phyloP scores from a whole-genome alignment of 1,140 invertebrate genomes.

The Drosophila kurseongensis region DNA sequence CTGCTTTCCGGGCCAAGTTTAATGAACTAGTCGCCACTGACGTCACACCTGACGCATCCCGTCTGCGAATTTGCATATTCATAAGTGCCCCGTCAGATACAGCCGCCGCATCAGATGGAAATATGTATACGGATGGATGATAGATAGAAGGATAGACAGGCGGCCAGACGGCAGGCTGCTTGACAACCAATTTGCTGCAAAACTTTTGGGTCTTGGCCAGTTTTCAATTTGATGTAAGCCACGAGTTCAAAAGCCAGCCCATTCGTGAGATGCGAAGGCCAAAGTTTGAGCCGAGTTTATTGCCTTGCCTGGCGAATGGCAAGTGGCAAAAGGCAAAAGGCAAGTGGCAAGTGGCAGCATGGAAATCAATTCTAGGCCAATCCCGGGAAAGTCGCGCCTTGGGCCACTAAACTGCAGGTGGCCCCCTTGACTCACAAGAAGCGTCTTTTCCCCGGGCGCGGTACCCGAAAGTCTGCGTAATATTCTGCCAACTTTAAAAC shows the following conservation, averaged over 20 bases:
- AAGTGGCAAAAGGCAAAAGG: slow-evolving; percentile 13
- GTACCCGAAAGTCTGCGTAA: slow-evolving; percentile 27
- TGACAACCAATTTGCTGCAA: slow-evolving; percentile 53
- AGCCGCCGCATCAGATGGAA: slow-evolving; percentile 14
- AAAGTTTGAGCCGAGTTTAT: slow-evolving; percentile 44
- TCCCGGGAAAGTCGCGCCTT: slow-evolving; percentile 21
- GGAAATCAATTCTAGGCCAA: slow-evolving; percentile 38
- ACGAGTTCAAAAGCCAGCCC: slow-evolving; percentile 9
- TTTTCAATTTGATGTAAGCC: slow-evolving; percentile 59
- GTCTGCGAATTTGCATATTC: slow-evolving; percentile 70
- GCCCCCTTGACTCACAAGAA: not conserved
- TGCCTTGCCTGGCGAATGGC: slow-evolving; percentile 8
- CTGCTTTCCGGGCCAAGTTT: slow-evolving; percentile 38
- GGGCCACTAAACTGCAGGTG: slow-evolving; percentile 14
- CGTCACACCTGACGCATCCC: slow-evolving; percentile 63
- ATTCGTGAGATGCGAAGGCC: not conserved
- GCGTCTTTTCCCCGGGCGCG: not conserved
- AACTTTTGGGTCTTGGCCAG: slow-evolving; percentile 50
- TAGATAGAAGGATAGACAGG: slow-evolving; percentile 1
- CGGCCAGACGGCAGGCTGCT: slow-evolving; percentile 17
- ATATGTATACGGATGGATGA: not conserved
- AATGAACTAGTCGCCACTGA: slow-evolving; percentile 57
- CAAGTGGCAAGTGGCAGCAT: slow-evolving; percentile 15
- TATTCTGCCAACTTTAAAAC: slow-evolving; percentile 58
- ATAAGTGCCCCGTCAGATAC: slow-evolving; percentile 32